phyloP scores from a whole-genome alignment of 2,797 vertebrate species.

The Oophaga sylvatica region DNA sequence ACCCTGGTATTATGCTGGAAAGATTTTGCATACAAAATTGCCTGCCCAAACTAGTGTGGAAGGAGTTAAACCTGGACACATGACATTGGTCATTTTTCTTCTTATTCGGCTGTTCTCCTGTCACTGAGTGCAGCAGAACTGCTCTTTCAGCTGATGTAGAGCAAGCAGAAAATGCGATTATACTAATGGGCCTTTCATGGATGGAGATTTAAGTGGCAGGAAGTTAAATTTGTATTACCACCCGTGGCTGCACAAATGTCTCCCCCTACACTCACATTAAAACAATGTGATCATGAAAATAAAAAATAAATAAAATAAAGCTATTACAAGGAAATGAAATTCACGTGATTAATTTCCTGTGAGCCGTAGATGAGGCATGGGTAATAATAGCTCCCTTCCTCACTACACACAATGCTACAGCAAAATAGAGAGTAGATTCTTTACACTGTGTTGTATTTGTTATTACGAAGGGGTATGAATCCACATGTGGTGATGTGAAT shows the following conservation, averaged over 20 bases:
- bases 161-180: slow-evolving; percentile 61
- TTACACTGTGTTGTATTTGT: not conserved
- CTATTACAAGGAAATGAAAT: slow-evolving; percentile 55
- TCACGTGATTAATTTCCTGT: slow-evolving; percentile 34
- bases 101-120: slow-evolving; percentile 63
- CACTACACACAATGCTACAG: not conserved
- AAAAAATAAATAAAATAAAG: slow-evolving; percentile 58
- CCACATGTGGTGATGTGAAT: not conserved
- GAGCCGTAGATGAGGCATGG: slow-evolving; percentile 33
- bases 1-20: not conserved
- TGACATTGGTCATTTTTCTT: slow-evolving; percentile 61
- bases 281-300: slow-evolving; percentile 49
- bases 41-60: not conserved
- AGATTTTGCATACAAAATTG: not conserved
- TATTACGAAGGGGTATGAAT: not conserved
- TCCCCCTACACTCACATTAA: slow-evolving; percentile 51
- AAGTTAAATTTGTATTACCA: slow-evolving; percentile 66
- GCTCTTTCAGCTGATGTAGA: slow-evolving; percentile 57
- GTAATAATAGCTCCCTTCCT: not conserved
- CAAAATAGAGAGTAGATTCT: not conserved
- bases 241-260: slow-evolving; percentile 52
- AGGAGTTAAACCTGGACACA: slow-evolving; percentile 63
- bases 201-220: slow-evolving; percentile 67
- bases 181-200: slow-evolving; percentile 68
- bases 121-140: slow-evolving; percentile 50